A percentile compares a stretch with the other conserved stretches of the same genome.
phyloP scores from a whole-genome alignment of 2,797 vertebrate genomes.

The Spondyliosoma cantharus region DNA sequence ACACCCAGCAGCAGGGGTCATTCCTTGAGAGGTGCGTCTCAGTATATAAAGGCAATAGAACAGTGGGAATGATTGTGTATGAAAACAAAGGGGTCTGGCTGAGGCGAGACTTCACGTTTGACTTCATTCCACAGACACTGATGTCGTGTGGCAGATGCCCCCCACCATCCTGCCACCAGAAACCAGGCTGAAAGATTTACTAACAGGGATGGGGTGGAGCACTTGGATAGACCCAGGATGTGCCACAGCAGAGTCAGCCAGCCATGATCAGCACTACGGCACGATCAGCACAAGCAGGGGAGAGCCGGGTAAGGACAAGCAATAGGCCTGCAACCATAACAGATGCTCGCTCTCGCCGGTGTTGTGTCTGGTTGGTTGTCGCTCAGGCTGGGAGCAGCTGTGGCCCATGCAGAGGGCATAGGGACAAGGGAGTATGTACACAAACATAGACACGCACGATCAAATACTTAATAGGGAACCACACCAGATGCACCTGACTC shows the following conservation, averaged over 20 bases:
- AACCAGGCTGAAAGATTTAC: slow-evolving; percentile 47
- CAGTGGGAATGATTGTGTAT: slow-evolving; percentile 51
- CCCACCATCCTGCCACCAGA: slow-evolving; percentile 43
- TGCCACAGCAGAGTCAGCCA: slow-evolving; percentile 32
- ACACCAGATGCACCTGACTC: slow-evolving; percentile 24
- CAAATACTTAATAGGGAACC: background rate
- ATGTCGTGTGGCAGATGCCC: slow-evolving; percentile 70
- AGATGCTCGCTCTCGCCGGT: slow-evolving; percentile 5
- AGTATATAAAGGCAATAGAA: slow-evolving; percentile 41
- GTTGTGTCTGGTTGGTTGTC: slow-evolving; percentile 40
- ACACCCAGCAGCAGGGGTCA: slow-evolving; percentile 29
- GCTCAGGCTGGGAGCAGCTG: slow-evolving; percentile 58
- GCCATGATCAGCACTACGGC: slow-evolving; percentile 21
- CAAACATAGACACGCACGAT: slow-evolving; percentile 17
- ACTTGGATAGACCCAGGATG: slow-evolving; percentile 37
- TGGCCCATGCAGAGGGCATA: slow-evolving; percentile 34
- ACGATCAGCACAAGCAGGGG: slow-evolving; percentile 10
- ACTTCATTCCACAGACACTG: slow-evolving; percentile 70
- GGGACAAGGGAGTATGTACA: slow-evolving; percentile 18
- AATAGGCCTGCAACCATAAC: slow-evolving; percentile 25
- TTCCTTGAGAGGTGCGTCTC: slow-evolving; percentile 35
- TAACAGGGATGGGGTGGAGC: slow-evolving; percentile 47
- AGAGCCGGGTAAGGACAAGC: slow-evolving; percentile 14
- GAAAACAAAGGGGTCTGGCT: slow-evolving; percentile 70
- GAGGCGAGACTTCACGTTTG: slow-evolving; percentile 69